Evolutionary conservation across 2,888 invertebrate species (phyloP).

Genomic region (Scaptomyza reducta): DNA sequence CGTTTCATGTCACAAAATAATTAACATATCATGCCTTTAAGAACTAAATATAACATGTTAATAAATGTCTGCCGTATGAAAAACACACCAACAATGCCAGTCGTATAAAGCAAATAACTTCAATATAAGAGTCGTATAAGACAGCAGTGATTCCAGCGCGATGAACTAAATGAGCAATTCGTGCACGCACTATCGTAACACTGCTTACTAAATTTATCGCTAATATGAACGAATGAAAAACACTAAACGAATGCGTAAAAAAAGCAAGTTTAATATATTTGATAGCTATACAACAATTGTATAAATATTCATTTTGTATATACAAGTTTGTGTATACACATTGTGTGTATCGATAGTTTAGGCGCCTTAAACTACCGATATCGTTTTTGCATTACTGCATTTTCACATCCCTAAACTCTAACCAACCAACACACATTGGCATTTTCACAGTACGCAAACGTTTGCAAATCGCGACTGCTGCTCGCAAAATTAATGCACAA

Average conservation of each 20-base stretch:
- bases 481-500: slow-evolving; percentile 36
- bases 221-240: neutral
- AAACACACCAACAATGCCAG: neutral
- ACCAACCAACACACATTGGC: slow-evolving; percentile 32
- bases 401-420: slow-evolving; percentile 23
- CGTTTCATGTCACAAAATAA: too few species aligned
- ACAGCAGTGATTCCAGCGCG: neutral
- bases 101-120: neutral
- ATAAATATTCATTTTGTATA: neutral
- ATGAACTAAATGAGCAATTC: slow-evolving; percentile 4
- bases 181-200: neutral
- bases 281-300: neutral
- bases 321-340: neutral
- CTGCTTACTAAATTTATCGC: neutral
- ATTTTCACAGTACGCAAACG: slow-evolving; percentile 41
- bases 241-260: neutral
- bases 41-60: neutral
- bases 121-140: slow-evolving; percentile 12
- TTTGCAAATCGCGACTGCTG: slow-evolving; percentile 25
- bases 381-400: slow-evolving; percentile 2
- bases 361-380: neutral
- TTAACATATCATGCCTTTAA: neutral
- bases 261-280: neutral
- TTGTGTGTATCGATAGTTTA: slow-evolving; percentile 7
- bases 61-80: neutral